These are phyloP conservation scores for Acronicta psi DNA, from an alignment of 2,888 invertebrate species.

Conservation along the genomic window DNA sequence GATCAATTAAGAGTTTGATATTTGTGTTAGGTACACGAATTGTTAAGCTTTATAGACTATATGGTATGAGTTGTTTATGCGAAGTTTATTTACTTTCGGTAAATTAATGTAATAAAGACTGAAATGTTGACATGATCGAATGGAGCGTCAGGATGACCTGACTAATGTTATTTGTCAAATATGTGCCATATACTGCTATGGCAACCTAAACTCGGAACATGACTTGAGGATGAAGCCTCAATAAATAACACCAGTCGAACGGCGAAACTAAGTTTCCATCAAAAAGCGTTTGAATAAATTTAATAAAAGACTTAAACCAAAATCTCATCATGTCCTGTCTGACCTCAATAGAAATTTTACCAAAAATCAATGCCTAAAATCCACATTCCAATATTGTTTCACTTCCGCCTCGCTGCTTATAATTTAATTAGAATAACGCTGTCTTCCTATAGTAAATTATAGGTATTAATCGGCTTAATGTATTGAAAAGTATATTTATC, in stretches of 20 bases:
- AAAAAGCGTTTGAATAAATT: constrained; percentile 51
- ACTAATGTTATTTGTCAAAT: constrained; percentile 35
- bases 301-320: constrained; percentile 63
- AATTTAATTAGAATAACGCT: constrained; percentile 63
- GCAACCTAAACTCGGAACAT: constrained; percentile 51
- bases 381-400: constrained; percentile 69
- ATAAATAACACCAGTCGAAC: constrained; percentile 53
- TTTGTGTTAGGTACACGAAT: constrained; percentile 52
- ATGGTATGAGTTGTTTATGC: constrained; percentile 46
- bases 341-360: constrained; percentile 64
- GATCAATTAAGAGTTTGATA: constrained; percentile 56
- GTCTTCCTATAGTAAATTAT: constrained; percentile 79
- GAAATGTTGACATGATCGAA: constrained; percentile 60
- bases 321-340: constrained; percentile 58
- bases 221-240: constrained; percentile 62
- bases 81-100: constrained; percentile 61
- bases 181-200: constrained; percentile 64
- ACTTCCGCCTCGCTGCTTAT: constrained; percentile 59
- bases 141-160: constrained; percentile 52
- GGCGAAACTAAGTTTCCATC: constrained; percentile 67
- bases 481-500: constrained; percentile 56
- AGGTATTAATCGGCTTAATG: constrained; percentile 58
- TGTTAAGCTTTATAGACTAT: constrained; percentile 47
- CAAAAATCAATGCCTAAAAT: constrained; percentile 71
- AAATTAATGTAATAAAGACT: constrained; percentile 67